These are phyloP conservation scores for Caenorhabditis remanei DNA, from an alignment of 1,140 invertebrate species.

Conservation along the genomic window DNA sequence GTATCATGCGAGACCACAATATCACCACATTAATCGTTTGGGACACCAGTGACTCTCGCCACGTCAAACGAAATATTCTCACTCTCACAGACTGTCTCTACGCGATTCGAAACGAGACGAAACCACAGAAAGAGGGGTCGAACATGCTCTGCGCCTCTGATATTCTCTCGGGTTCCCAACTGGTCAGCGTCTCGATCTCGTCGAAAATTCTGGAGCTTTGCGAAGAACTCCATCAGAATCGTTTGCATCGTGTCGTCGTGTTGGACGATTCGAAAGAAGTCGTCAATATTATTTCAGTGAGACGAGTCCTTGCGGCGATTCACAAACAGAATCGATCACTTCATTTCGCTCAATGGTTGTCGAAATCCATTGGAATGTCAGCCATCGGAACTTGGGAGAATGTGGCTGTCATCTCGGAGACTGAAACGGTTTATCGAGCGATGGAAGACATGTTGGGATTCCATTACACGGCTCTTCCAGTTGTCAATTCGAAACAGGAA, in stretches of 20 bases:
- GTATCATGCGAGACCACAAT: slow-evolving; percentile 26
- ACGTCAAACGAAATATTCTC: slow-evolving; percentile 12
- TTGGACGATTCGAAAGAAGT: slow-evolving; percentile 33
- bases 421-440: slow-evolving; percentile 1
- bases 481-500: neutral
- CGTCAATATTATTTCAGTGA: slow-evolving; percentile 35
- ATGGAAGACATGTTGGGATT: slow-evolving; percentile 42
- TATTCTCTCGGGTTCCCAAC: neutral
- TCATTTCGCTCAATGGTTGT: slow-evolving; percentile 40
- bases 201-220: slow-evolving; percentile 36
- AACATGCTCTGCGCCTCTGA: neutral
- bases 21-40: slow-evolving; percentile 37
- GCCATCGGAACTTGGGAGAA: slow-evolving; percentile 28
- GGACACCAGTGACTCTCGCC: neutral
- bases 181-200: slow-evolving; percentile 28
- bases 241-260: slow-evolving; percentile 23
- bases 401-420: neutral
- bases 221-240: slow-evolving; percentile 39
- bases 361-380: slow-evolving; percentile 43
- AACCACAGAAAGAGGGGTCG: neutral
- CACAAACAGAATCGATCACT: slow-evolving; percentile 19
- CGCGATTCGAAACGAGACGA: slow-evolving; percentile 22
- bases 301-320: neutral
- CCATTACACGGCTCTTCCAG: slow-evolving; percentile 25
- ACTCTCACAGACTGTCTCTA: slow-evolving; percentile 22